Evolutionary conservation across 2,797 vertebrate species (phyloP), one percentile per base, ranked within the genome.

Genomic region (Pyrocephalus nanus): DNA sequence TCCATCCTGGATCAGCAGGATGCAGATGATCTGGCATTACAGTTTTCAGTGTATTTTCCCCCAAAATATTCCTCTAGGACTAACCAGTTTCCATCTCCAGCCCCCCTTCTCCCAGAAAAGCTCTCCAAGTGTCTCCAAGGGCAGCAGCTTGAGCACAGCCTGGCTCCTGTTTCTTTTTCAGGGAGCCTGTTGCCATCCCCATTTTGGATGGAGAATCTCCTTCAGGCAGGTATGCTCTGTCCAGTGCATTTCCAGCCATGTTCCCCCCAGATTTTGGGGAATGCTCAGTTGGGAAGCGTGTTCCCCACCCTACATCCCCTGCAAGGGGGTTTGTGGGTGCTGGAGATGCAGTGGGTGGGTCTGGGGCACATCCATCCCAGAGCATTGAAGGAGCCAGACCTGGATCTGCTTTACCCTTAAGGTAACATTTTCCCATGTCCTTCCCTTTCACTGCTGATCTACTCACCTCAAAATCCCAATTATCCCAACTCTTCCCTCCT

Each of bases 401-500:
- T 47, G 30, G 36, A 23, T 93, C 94, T 91, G 78, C 11, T 90
- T 96, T 93, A 90, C 93, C 96, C 92, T 95, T 75, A 88, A 16
- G 11, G 91, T 88, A 48, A 80, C 30, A 13, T 93, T 96, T 94
- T 92, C 86, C 80, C 51, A 5, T 5, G 57, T 93, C 97, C 97
- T 97, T 95, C 96, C 82, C 60, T 95, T 92, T 84, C 92, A 79
- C 47, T 3, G 7, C 90, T 94, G 79, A 94, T 95, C 95, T 95
- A 86, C 83, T 93, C 94, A 32, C 93, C 50, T 30, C 25, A 23
- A 95, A 96, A 97, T 95, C 34, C 73, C 96, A 97, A 72, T 97
- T 97, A 97, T 95, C 95, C 90, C 92, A 93, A 91, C 65, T 78
- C 93, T 95, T 86, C 80, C 81, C 23, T 17, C 58, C 81, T 82